phyloP scores from a whole-genome alignment of 2,888 invertebrate species.

The Pseudeuparius sepicola region DNA sequence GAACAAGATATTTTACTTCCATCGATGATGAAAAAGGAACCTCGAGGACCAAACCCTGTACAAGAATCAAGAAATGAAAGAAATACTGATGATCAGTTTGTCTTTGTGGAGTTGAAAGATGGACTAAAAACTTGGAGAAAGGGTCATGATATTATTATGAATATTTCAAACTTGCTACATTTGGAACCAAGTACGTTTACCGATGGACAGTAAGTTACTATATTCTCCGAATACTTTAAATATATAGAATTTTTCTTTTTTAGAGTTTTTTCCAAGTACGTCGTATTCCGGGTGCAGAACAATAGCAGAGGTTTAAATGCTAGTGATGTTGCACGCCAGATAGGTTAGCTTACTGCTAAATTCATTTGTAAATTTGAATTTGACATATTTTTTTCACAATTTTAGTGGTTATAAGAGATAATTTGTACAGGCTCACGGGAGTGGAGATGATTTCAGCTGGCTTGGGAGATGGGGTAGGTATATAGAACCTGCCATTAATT shows the following conservation, averaged over 20 bases:
- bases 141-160: slow-evolving; percentile 60
- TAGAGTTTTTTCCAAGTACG: slow-evolving; percentile 66
- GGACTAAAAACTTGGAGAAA: slow-evolving; percentile 61
- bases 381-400: slow-evolving; percentile 15
- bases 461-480: slow-evolving; percentile 67
- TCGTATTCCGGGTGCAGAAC: slow-evolving; percentile 63
- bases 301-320: slow-evolving; percentile 57
- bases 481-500: slow-evolving; percentile 29
- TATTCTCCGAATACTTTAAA: too few species aligned
- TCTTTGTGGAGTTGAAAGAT: slow-evolving; percentile 67
- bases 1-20: slow-evolving; percentile 21
- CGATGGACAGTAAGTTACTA: slow-evolving; percentile 52
- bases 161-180: slow-evolving; percentile 59
- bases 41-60: slow-evolving; percentile 32
- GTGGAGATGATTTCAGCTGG: slow-evolving; percentile 63
- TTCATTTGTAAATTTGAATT: not conserved
- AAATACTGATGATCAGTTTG: slow-evolving; percentile 65
- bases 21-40: slow-evolving; percentile 38
- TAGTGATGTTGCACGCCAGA: slow-evolving; percentile 52
- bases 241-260: slow-evolving; percentile 34
- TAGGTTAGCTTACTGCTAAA: slow-evolving; percentile 54
- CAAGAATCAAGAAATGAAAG: slow-evolving; percentile 51
- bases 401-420: slow-evolving; percentile 52
- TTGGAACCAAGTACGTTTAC: slow-evolving; percentile 52
- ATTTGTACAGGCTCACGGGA: slow-evolving; percentile 55